phyloP scores from a whole-genome alignment of 2,797 vertebrate genomes.

The Chelmon rostratus region DNA sequence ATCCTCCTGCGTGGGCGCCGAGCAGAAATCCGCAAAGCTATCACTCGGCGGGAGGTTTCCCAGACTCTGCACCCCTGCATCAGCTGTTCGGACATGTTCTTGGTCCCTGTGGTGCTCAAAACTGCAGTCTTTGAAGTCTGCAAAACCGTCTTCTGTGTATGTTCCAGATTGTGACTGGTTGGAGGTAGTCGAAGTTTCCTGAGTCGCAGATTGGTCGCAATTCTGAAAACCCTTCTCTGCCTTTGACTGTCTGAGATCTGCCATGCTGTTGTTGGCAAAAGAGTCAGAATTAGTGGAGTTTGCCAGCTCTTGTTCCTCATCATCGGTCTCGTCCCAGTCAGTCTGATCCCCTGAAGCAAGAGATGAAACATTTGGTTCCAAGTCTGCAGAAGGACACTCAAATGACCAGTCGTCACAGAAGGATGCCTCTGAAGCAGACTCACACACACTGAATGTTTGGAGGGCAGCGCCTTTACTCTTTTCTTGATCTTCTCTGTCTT shows the following conservation, averaged over 20 bases:
- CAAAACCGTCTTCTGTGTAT: conserved; percentile 40
- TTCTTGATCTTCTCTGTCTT: conserved; percentile 28
- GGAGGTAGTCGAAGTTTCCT: conserved; percentile 78
- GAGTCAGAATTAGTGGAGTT: conserved; percentile 30
- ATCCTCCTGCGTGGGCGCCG: conserved; percentile 87
- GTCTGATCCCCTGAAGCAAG: conserved; percentile 66
- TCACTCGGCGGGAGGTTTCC: conserved; percentile 89
- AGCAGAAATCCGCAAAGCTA: conserved; percentile 97
- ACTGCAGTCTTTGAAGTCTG: conserved; percentile 45
- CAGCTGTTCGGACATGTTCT: conserved; percentile 23
- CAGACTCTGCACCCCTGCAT: conserved; percentile 53
- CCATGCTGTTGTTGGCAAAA: conserved; percentile 5
- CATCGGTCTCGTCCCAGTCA: conserved; percentile 65
- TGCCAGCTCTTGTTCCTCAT: conserved; percentile 69
- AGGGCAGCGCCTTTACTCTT: conserved; percentile 41
- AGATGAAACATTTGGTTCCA: conserved; percentile 80
- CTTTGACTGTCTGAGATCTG: conserved; percentile 40
- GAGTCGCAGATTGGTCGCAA: conserved; percentile 52
- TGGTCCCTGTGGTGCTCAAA: conserved; percentile 28
- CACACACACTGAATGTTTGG: conserved; percentile 44
- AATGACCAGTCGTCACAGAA: conserved; percentile 73
- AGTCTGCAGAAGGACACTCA: conserved; percentile 78
- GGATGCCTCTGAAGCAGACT: conserved; percentile 70
- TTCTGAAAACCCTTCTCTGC: conserved; percentile 26
- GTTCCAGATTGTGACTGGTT: conserved; percentile 50